Evolutionary conservation across 2,888 invertebrate genomes (phyloP).

Genomic region (Leptothorax acervorum): DNA sequence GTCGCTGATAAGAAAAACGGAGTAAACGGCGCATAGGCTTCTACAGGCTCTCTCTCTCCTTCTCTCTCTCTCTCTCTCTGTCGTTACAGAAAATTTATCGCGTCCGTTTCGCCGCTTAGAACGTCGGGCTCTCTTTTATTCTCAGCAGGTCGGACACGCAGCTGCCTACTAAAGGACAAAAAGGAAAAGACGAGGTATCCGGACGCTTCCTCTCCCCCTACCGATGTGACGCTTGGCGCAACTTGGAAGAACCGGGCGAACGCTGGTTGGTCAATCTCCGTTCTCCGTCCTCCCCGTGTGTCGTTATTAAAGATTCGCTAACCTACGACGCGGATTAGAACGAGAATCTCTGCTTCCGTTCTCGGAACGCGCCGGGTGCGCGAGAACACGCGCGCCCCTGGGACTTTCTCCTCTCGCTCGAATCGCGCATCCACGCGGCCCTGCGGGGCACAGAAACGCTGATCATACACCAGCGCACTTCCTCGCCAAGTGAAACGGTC

Average conservation of each 20-base stretch:
- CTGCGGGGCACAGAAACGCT: neutral
- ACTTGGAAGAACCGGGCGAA: neutral
- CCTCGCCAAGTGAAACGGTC: neutral
- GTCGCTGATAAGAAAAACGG: conserved; percentile 15
- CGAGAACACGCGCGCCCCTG: conserved; percentile 31
- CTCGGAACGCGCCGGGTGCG: neutral
- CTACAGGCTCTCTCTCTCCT: neutral
- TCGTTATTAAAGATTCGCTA: neutral
- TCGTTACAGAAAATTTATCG: neutral
- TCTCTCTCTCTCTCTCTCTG: neutral
- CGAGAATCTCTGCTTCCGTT: neutral
- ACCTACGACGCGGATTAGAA: neutral
- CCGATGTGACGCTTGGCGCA: neutral
- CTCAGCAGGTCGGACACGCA: neutral
- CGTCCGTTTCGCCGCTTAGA: neutral
- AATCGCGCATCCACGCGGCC: conserved; percentile 12
- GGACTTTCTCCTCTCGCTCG: conserved; percentile 39
- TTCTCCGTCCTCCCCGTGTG: neutral
- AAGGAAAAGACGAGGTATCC: neutral
- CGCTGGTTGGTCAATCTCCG: neutral
- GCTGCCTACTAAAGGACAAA: conserved; percentile 17
- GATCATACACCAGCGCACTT: neutral
- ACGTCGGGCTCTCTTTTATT: conserved; percentile 1
- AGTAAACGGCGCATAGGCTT: neutral
- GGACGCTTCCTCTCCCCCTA: neutral